Percentiles rank a stretch among this genome's conserved stretches.
phyloP scores from a whole-genome alignment of 2,888 invertebrate species.

The Ormyrus rosae region DNA sequence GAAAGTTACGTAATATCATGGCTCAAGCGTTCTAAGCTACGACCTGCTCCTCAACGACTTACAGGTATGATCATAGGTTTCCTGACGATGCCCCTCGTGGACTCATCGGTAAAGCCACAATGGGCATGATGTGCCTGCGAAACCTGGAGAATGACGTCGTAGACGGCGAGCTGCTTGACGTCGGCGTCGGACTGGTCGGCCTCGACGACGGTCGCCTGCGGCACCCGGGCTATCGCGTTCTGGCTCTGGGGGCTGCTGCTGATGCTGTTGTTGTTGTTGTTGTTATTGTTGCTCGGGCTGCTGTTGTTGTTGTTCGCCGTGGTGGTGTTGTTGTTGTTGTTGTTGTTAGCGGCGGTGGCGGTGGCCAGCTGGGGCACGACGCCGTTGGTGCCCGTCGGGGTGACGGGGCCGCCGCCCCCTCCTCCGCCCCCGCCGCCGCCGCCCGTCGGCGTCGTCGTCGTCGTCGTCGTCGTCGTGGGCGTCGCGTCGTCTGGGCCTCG shows the following conservation, averaged over 20 bases:
- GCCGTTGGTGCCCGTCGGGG: conserved; percentile 69
- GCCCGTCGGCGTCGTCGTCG: conserved; percentile 61
- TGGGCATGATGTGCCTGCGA: conserved; percentile 91
- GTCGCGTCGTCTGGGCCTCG: conserved; percentile 80
- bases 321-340: conserved; percentile 72
- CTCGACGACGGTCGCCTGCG: conserved; percentile 73
- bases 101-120: conserved; percentile 92
- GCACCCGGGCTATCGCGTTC: conserved; percentile 56
- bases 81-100: conserved; percentile 82
- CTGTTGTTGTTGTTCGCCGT: conserved; percentile 73
- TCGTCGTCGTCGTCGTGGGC: conserved; percentile 75
- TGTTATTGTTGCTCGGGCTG: conserved; percentile 60
- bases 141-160: conserved; percentile 87
- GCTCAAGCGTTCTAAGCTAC: too few relatives aligned
- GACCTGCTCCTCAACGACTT: conserved; percentile 56
- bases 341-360: conserved; percentile 67
- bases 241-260: conserved; percentile 59
- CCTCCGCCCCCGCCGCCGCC: conserved; percentile 27
- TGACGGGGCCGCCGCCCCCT: conserved; percentile 80
- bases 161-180: conserved; percentile 81
- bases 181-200: conserved; percentile 78
- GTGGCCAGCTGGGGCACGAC: conserved; percentile 66
- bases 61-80: conserved; percentile 83
- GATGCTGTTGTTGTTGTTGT: conserved; percentile 57
- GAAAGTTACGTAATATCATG: too few relatives aligned